phyloP scores from a whole-genome alignment of 2,888 invertebrate genomes.

The Neoascia interrupta region DNA sequence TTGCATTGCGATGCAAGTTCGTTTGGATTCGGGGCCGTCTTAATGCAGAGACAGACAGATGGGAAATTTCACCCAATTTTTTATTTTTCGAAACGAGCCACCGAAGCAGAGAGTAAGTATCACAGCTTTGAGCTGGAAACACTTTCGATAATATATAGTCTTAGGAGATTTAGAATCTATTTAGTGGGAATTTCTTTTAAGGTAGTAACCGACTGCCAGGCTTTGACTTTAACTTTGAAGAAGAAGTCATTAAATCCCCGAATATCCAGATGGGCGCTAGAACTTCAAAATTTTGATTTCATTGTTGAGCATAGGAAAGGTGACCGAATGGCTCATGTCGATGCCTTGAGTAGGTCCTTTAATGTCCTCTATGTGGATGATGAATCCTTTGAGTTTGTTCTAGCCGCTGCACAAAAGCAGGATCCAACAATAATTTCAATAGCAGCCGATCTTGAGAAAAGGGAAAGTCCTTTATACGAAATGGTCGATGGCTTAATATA shows the following conservation, averaged over 20 bases:
- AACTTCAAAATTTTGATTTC: slow-evolving; percentile 67
- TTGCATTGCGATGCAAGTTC: slow-evolving; percentile 73
- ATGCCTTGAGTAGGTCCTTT: slow-evolving; percentile 71
- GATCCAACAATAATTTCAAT: slow-evolving; percentile 3
- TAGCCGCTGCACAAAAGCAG: slow-evolving; percentile 34
- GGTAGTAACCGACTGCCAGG: slow-evolving; percentile 71
- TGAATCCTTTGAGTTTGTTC: slow-evolving; percentile 16
- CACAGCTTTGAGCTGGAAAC: slow-evolving; percentile 39
- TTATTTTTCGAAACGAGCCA: slow-evolving; percentile 72
- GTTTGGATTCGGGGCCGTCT: slow-evolving; percentile 71
- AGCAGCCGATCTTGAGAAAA: neutral
- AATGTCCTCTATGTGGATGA: slow-evolving; percentile 28
- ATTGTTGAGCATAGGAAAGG: slow-evolving; percentile 63
- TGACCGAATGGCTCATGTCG: slow-evolving; percentile 72
- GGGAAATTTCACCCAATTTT: slow-evolving; percentile 71
- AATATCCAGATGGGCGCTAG: slow-evolving; percentile 64
- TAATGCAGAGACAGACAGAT: slow-evolving; percentile 67
- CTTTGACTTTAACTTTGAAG: slow-evolving; percentile 62
- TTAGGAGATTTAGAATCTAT: slow-evolving; percentile 18
- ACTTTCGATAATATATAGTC: slow-evolving; percentile 16
- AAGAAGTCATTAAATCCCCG: slow-evolving; percentile 67
- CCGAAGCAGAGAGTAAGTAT: slow-evolving; percentile 70
- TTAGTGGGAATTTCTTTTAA: slow-evolving; percentile 66
- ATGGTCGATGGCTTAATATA: slow-evolving; percentile 16
- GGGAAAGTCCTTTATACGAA: neutral